These are phyloP conservation scores for Odiellus spinosus DNA, from an alignment of 2,888 invertebrate genomes.

Conservation along the genomic window DNA sequence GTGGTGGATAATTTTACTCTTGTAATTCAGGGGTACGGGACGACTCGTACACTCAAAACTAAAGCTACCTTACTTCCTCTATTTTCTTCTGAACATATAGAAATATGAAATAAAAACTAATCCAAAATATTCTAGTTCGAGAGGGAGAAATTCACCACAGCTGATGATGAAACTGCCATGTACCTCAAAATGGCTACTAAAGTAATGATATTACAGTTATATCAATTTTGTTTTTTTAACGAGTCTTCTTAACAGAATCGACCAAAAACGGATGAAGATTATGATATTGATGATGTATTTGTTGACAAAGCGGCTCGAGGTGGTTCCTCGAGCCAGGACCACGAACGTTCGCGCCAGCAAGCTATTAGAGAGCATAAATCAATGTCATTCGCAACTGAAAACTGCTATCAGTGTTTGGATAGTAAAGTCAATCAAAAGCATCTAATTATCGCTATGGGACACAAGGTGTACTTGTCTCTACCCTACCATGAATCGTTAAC, in stretches of 20 bases:
- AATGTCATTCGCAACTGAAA: conserved; percentile 44
- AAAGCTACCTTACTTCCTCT: no score
- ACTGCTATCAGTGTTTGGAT: conserved; percentile 67
- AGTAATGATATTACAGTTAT: conserved; percentile 23
- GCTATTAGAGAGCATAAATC: conserved; percentile 45
- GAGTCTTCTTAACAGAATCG: conserved; percentile 7
- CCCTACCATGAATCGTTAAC: conserved; percentile 66
- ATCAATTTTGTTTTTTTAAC: not conserved
- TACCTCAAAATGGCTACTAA: conserved; percentile 54
- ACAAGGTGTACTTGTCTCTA: conserved; percentile 55
- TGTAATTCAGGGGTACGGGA: no score
- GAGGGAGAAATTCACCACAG: conserved; percentile 57
- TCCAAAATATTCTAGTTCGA: conserved; percentile 29
- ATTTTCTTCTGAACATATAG: conserved; percentile 3
- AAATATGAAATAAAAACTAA: conserved; percentile 1
- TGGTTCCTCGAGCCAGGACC: not conserved
- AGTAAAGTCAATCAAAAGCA: conserved; percentile 64
- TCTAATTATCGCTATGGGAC: conserved; percentile 61
- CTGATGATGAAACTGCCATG: conserved; percentile 61
- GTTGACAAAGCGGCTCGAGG: conserved; percentile 31
- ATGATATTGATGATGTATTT: conserved; percentile 70
- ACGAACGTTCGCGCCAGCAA: not conserved
- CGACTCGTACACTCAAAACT: no score
- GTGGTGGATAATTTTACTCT: no score
- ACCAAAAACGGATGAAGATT: conserved; percentile 30